These are phyloP conservation scores for Denticeps clupeoides DNA, from an alignment of 2,797 vertebrate species.

Conservation along the genomic window DNA sequence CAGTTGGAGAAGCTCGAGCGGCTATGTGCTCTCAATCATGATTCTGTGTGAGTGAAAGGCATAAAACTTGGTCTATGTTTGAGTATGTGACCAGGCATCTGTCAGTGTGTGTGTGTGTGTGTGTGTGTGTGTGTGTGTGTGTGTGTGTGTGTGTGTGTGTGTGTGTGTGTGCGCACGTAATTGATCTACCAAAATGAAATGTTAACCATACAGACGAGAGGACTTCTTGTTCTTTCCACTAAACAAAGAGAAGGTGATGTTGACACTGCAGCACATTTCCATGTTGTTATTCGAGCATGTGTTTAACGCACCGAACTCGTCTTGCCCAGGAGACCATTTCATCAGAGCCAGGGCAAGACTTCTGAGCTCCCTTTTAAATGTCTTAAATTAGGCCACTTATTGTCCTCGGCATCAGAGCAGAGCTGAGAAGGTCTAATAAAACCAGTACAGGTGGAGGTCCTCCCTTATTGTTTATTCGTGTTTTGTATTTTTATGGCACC, in stretches of 20 bases:
- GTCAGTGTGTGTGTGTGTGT: conserved; percentile 19
- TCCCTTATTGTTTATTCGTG: too few relatives aligned
- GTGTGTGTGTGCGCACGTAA: too few relatives aligned
- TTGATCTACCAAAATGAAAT: background rate
- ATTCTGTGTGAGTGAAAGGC: conserved; percentile 32
- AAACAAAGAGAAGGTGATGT: background rate
- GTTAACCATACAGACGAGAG: background rate
- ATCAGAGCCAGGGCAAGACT: too few relatives aligned
- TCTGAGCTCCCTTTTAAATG: too few relatives aligned
- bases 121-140: conserved; percentile 5
- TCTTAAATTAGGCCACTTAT: too few relatives aligned
- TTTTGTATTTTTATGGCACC: too few relatives aligned
- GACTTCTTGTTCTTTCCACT: background rate
- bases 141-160: conserved; percentile 8
- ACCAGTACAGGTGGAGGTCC: too few relatives aligned
- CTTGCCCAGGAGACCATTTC: too few relatives aligned
- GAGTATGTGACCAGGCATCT: conserved; percentile 33
- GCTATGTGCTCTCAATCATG: conserved; percentile 35
- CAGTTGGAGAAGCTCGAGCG: conserved; percentile 33
- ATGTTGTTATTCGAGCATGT: too few relatives aligned
- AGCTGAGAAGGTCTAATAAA: too few relatives aligned
- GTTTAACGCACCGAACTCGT: too few relatives aligned
- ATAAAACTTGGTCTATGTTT: conserved; percentile 26
- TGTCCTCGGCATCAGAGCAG: too few relatives aligned
- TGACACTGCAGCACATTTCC: background rate